These are phyloP conservation scores for Eremobia ochroleuca DNA, from an alignment of 2,888 invertebrate genomes.

Conservation along the genomic window DNA sequence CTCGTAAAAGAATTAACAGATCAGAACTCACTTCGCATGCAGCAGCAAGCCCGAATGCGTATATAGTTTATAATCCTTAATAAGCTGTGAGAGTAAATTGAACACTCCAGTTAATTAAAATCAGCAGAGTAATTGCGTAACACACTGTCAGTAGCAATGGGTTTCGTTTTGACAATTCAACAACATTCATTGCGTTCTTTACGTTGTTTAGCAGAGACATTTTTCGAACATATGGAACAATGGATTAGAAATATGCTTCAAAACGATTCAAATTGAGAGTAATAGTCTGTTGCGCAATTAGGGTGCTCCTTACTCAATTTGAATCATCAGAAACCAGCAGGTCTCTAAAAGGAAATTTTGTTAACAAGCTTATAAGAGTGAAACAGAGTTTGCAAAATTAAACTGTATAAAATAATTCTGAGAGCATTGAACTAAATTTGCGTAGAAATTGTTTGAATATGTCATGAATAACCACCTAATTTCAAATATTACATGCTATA, in stretches of 20 bases:
- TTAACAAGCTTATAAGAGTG: not conserved
- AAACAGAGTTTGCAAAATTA: not conserved
- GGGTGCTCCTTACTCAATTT: too few species aligned
- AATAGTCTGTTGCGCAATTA: too few species aligned
- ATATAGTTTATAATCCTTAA: not conserved
- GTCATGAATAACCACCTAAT: not conserved
- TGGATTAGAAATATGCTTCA: too few species aligned
- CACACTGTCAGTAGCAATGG: too few species aligned
- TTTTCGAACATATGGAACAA: too few species aligned
- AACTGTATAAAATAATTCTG: not conserved
- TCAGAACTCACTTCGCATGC: not conserved
- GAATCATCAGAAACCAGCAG: too few species aligned
- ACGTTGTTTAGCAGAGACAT: too few species aligned
- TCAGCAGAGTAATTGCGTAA: too few species aligned
- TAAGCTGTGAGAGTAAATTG: not conserved
- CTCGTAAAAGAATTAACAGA: not conserved
- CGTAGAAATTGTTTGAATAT: not conserved
- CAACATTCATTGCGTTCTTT: too few species aligned
- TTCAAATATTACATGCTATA: not conserved
- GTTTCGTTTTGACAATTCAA: too few species aligned
- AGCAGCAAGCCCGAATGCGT: not conserved
- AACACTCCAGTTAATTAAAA: constrained; percentile 1
- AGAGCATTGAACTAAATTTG: not conserved
- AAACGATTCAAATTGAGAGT: too few species aligned
- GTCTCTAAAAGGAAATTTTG: not conserved